phyloP scores from a whole-genome alignment of 2,888 invertebrate genomes.

The Microctonus aethiopoides region DNA sequence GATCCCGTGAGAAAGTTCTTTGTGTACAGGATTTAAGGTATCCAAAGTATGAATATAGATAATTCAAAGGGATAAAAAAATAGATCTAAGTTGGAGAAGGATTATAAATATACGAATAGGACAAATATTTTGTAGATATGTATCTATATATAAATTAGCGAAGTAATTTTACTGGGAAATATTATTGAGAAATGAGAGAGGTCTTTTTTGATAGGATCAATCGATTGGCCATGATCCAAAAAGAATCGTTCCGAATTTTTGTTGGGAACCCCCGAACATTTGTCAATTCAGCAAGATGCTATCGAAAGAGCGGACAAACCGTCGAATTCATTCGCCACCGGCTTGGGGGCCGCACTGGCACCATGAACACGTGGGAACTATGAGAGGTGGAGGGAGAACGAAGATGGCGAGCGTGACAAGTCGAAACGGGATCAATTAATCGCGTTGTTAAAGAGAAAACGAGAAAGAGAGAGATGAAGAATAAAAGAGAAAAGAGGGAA shows the following conservation, averaged over 20 bases:
- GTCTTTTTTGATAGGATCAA: conserved; percentile 37
- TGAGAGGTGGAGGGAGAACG: conserved; percentile 29
- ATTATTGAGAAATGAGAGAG: conserved; percentile 20
- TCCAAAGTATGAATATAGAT: not conserved
- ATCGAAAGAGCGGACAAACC: conserved; percentile 32
- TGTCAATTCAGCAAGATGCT: conserved; percentile 34
- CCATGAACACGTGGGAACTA: conserved; percentile 15
- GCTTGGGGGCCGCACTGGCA: conserved; percentile 6
- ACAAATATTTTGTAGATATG: conserved; percentile 1
- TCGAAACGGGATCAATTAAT: conserved; percentile 35
- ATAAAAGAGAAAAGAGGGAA: conserved; percentile 4
- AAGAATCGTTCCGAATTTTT: conserved; percentile 17
- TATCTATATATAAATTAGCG: not conserved
- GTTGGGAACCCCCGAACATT: conserved; percentile 26
- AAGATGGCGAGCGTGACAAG: conserved; percentile 31
- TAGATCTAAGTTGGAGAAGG: not conserved
- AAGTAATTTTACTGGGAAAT: not conserved
- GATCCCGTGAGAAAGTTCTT: conserved; percentile 25
- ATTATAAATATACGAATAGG: not conserved
- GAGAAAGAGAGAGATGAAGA: conserved; percentile 26
- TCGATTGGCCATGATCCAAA: conserved; percentile 40
- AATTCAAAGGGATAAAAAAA: not conserved
- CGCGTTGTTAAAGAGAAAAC: conserved; percentile 14
- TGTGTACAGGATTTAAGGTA: not conserved
- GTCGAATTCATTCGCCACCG: conserved; percentile 32